Conservation (phyloP, 1,140 invertebrate genomes). For the Conus betulinus region DNA sequence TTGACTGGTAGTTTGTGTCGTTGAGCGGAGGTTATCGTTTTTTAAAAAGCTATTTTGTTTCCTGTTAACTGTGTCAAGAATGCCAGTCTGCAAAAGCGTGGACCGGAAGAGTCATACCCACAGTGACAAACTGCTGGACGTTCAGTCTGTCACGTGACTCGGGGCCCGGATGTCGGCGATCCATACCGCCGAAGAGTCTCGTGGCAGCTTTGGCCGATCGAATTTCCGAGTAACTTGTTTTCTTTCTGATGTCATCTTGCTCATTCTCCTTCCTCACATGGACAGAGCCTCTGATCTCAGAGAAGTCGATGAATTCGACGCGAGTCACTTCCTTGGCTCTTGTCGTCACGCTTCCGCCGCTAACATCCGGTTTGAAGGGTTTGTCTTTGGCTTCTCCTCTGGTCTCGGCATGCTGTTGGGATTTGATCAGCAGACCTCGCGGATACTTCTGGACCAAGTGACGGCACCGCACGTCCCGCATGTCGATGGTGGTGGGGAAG, state of each 20-base stretch:
- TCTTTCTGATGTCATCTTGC: neutral
- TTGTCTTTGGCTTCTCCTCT: neutral
- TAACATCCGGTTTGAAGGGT: neutral
- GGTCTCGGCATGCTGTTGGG: neutral
- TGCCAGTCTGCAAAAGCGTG: neutral
- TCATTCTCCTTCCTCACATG: neutral
- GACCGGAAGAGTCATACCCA: neutral
- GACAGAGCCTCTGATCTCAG: neutral
- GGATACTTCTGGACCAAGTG: neutral
- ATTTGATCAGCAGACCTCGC: neutral
- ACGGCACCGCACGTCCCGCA: constrained; percentile 2
- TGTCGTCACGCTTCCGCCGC: neutral
- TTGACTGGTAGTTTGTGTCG: too few relatives aligned
- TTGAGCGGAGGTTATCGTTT: neutral
- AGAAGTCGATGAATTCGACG: neutral
- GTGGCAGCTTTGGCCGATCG: neutral
- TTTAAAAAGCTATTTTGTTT: too few relatives aligned
- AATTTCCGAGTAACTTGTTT: neutral
- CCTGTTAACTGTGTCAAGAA: neutral
- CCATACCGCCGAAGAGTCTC: neutral
- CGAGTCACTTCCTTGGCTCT: neutral
- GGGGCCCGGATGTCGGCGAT: neutral
- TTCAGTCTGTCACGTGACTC: neutral
- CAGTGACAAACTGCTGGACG: neutral
- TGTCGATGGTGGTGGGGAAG: neutral